These are phyloP conservation scores for Euura lappo DNA, from an alignment of 1,140 invertebrate species.

Conservation along the genomic window DNA sequence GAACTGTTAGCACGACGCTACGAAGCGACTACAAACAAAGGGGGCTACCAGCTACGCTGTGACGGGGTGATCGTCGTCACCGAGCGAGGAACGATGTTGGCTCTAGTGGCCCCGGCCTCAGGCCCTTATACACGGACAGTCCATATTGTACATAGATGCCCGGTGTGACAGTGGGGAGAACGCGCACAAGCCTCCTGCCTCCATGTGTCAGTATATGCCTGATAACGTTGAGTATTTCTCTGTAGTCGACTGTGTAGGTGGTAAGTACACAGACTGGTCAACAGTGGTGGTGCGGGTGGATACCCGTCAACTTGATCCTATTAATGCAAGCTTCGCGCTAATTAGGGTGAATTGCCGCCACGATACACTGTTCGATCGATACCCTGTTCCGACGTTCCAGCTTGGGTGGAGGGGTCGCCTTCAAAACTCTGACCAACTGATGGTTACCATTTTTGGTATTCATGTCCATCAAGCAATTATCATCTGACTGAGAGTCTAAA, in stretches of 20 bases:
- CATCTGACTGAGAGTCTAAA: too few species aligned
- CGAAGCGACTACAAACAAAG: slow-evolving; percentile 6
- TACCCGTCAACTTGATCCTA: slow-evolving; percentile 41
- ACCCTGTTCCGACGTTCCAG: not conserved
- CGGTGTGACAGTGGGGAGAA: not conserved
- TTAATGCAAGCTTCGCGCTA: slow-evolving; percentile 49
- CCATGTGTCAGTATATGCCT: too few species aligned
- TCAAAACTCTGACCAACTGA: too few species aligned
- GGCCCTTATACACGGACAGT: not conserved
- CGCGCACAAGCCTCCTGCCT: too few species aligned
- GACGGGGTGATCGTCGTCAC: not conserved
- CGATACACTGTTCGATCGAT: slow-evolving; percentile 40
- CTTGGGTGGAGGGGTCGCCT: not conserved
- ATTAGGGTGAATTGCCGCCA: slow-evolving; percentile 50
- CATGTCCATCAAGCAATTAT: too few species aligned
- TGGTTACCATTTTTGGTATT: too few species aligned
- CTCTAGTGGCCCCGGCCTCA: not conserved
- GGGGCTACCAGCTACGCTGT: not conserved
- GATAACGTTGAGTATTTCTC: too few species aligned
- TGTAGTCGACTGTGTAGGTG: too few species aligned
- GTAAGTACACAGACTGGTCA: too few species aligned
- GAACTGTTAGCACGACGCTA: slow-evolving; percentile 4
- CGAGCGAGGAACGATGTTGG: not conserved
- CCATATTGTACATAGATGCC: not conserved
- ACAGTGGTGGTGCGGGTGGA: not conserved